Conservation (phyloP, 2,888 invertebrate species). For the Campoplex capitator region DNA sequence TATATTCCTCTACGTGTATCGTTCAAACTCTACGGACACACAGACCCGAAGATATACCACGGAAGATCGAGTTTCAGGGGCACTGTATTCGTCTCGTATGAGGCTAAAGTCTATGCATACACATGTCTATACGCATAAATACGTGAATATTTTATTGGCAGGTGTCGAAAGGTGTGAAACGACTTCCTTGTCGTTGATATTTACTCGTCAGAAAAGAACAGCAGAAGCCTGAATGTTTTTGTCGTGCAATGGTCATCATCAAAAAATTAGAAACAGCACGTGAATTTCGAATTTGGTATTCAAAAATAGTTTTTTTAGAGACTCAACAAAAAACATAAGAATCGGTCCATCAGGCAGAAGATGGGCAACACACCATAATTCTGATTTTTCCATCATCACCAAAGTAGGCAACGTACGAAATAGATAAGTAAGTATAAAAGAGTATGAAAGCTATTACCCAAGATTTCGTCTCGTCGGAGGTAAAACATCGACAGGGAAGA, state of each 20-base stretch:
- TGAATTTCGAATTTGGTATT: background rate
- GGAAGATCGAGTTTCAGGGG: conserved; percentile 35
- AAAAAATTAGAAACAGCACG: background rate
- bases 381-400: background rate
- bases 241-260: background rate
- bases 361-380: background rate
- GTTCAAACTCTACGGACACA: conserved; percentile 38
- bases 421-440: conserved; percentile 54
- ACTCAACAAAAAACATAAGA: background rate
- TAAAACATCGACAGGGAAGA: conserved; percentile 42
- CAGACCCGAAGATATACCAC: conserved; percentile 8
- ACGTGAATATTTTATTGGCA: conserved; percentile 39
- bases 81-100: conserved; percentile 4
- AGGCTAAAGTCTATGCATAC: background rate
- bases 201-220: conserved; percentile 44
- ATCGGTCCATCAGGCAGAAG: background rate
- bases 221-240: background rate
- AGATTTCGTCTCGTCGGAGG: conserved; percentile 65
- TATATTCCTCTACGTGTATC: background rate
- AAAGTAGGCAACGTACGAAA: background rate
- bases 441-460: conserved; percentile 64
- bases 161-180: conserved; percentile 65
- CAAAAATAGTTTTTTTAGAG: background rate
- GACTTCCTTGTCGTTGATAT: conserved; percentile 19
- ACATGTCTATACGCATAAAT: conserved; percentile 2